Conservation (phyloP, 1,140 invertebrate species). For the Brachionus asplanchnoidis region DNA sequence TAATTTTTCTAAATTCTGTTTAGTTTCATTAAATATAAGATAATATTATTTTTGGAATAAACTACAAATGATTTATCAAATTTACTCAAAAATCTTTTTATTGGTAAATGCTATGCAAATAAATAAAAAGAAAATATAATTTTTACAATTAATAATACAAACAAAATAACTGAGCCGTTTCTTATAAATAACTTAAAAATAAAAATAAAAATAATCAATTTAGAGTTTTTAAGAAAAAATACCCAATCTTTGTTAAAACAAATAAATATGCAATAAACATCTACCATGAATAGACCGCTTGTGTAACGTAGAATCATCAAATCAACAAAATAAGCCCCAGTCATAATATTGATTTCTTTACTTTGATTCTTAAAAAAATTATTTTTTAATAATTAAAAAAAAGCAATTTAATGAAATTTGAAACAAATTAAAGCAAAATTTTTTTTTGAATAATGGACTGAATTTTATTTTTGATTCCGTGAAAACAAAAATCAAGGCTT, state of each 20-base stretch:
- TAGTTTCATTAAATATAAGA: too few relatives aligned
- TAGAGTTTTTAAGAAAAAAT: background rate
- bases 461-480: too few relatives aligned
- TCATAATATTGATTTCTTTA: background rate
- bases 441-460: background rate
- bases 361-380: background rate
- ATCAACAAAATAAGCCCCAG: background rate
- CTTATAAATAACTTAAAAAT: background rate
- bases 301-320: background rate
- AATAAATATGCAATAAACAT: background rate
- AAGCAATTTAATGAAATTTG: background rate
- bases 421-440: background rate
- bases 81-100: background rate
- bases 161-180: background rate
- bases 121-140: background rate
- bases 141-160: background rate
- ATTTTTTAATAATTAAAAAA: background rate
- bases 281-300: background rate
- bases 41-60: too few relatives aligned
- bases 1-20: too few relatives aligned
- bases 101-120: background rate
- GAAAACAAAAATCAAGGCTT: too few relatives aligned
- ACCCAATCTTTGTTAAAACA: constrained; percentile 24
- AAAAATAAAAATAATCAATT: background rate
- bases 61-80: too few relatives aligned